Evolutionary conservation across 2,113 vertebrate species (phyloP), one percentile per base, ranked within the genome.

Genomic region (Leptobrachium ailaonicum): DNA sequence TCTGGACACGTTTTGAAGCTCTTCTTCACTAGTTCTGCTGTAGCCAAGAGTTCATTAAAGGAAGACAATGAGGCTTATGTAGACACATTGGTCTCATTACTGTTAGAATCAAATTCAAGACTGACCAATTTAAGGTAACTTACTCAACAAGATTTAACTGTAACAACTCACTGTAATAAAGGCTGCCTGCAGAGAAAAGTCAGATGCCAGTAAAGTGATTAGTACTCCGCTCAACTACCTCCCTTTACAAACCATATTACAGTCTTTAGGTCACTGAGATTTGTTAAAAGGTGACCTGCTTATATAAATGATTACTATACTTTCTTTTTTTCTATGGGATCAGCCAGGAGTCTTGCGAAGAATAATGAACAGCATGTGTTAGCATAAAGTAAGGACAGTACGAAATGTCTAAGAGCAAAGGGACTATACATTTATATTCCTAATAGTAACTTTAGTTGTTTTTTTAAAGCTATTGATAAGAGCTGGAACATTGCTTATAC

Each of bases 1-100:
- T 41, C 60, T 66, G 69, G 42, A 32, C 11, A 4, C 69, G 71
- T 73, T 53, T 41, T 8, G 41, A 72, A 53, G 66, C 20, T 13
- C 41, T 10, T 6, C 60, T 66, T 44, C 73, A 2, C 32, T 47
- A 60, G 47, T 62, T 74, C 20, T 60, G 13, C 44, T 41, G 41
- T 73, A 66, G 13, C 69, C 62, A 13, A 68, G 78, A 80, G 63
- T 75, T 80, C 79, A 80, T 80, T 80, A 75, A 20, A 44, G 47
- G 53, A 74, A 79, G 70, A 73, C 77, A 79, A 74, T 68, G 64
- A 80, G 62, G 71, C 72, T 75, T 80, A 69, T 75, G 56, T 68
- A 80, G 64, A 80, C 71, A 72, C 41, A 80, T 80, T 69, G 64
- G 66, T 75, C 79, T 80, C 79, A 80, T 80, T 80, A 80, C 72